Conservation (phyloP, 1,140 invertebrate genomes). For the Brachionus calyciflorus region DNA sequence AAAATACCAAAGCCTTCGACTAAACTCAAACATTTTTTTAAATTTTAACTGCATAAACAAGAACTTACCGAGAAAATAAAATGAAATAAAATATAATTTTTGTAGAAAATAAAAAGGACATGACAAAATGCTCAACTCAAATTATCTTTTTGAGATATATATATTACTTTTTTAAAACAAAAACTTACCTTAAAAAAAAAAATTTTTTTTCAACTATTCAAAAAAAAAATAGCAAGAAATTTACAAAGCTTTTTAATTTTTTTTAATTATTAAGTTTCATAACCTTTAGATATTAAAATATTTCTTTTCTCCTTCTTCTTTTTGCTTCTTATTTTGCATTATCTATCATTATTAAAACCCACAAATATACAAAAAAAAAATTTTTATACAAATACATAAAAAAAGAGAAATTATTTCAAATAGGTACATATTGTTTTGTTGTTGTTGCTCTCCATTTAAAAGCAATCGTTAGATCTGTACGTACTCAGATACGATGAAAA, state of each 20-base stretch:
- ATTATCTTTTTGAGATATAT: no score
- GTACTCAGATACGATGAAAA: no score
- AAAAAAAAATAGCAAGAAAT: not conserved
- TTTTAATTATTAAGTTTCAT: conserved; percentile 35
- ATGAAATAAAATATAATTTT: not conserved
- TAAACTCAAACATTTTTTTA: no score
- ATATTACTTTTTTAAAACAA: not conserved
- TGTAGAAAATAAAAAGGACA: not conserved
- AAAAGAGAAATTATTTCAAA: not conserved
- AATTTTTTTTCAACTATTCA: not conserved
- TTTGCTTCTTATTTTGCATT: no score
- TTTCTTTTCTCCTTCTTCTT: not conserved
- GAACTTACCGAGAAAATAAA: not conserved
- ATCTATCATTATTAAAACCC: not conserved
- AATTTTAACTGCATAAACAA: not conserved
- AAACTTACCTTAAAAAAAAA: no score
- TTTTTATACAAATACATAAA: not conserved
- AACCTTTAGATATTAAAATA: conserved; percentile 1
- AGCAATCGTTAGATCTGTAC: no score
- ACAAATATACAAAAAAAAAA: not conserved
- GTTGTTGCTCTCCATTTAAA: no score
- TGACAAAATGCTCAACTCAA: conserved; percentile 16
- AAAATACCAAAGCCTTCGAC: no score
- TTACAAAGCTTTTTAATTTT: not conserved
- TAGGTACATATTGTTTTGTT: not conserved